A percentile compares a stretch with the other conserved stretches of the same genome.
phyloP scores from a whole-genome alignment of 23 tunicate genomes.

The Corella eumyota region DNA sequence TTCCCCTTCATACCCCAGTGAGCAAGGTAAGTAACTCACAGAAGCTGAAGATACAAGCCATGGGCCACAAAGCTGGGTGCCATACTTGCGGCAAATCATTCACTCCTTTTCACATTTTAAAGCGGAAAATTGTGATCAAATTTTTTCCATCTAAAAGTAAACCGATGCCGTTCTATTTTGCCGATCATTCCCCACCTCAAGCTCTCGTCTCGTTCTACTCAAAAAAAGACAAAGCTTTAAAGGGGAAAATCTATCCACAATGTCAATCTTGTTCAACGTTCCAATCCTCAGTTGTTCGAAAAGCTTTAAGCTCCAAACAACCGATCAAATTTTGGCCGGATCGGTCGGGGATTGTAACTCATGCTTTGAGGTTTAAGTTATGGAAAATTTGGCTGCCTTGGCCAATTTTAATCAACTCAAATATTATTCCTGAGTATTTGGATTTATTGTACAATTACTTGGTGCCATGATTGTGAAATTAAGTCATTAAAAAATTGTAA shows the following conservation, averaged over 20 bases:
- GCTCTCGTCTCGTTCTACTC: constrained; percentile 23
- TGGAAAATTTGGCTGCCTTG: constrained; percentile 76
- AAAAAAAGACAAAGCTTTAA: not conserved
- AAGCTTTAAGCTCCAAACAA: constrained; percentile 1
- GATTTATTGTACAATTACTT: too few species aligned
- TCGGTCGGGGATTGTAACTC: constrained; percentile 35
- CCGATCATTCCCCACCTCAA: constrained; percentile 74
- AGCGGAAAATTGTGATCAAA: not conserved
- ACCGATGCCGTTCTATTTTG: constrained; percentile 36
- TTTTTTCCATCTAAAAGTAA: constrained; percentile 9
- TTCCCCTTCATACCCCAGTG: constrained; percentile 6
- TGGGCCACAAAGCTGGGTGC: constrained; percentile 58
- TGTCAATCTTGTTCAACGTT: constrained; percentile 59
- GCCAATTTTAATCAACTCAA: constrained; percentile 28
- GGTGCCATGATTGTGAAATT: too few species aligned
- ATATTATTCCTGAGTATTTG: not conserved
- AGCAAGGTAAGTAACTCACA: constrained; percentile 17
- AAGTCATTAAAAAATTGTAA: not conserved
- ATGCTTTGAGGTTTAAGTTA: constrained; percentile 23
- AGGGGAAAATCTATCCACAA: constrained; percentile 46
- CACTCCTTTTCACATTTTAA: not conserved
- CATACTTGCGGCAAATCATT: constrained; percentile 63
- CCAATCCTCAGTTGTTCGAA: constrained; percentile 55
- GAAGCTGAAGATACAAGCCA: constrained; percentile 17
- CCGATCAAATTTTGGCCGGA: too few species aligned